A percentile compares a stretch with the other conserved stretches of the same genome.
Evolutionary conservation across 2,888 invertebrate genomes (phyloP).

Genomic region (Toxonevra muliebris): DNA sequence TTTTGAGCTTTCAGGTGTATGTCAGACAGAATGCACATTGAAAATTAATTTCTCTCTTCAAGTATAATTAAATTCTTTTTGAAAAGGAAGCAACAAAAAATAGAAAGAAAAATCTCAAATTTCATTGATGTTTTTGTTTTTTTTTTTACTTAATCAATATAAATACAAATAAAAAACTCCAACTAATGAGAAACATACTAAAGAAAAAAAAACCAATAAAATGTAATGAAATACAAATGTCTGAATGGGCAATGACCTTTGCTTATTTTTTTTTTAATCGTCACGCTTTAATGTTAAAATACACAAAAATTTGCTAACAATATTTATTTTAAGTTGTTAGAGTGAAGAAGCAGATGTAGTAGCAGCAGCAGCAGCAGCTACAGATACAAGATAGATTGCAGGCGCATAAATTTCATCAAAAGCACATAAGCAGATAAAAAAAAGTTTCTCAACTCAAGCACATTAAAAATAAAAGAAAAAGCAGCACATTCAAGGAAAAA

Average conservation of each 20-base stretch:
- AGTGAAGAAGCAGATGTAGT: slow-evolving; percentile 11
- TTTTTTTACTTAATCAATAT: background rate
- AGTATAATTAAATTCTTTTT: no score
- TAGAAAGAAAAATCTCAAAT: background rate
- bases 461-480: slow-evolving; percentile 21
- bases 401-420: slow-evolving; percentile 54
- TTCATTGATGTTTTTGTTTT: background rate
- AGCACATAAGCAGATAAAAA: slow-evolving; percentile 43
- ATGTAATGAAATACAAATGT: slow-evolving; percentile 1
- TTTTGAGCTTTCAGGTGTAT: no score
- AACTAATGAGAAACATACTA: background rate
- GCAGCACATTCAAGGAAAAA: background rate
- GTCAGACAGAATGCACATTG: no score
- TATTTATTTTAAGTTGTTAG: slow-evolving; percentile 30
- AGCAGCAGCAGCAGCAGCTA: background rate
- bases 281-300: slow-evolving; percentile 8
- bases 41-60: no score
- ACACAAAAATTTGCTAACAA: slow-evolving; percentile 20
- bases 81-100: no score
- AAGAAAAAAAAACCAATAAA: background rate
- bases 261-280: slow-evolving; percentile 18
- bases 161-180: no score
- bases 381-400: slow-evolving; percentile 39
- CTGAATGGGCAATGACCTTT: slow-evolving; percentile 29
- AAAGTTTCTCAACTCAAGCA: slow-evolving; percentile 34